Evolutionary conservation across 2,888 invertebrate species (phyloP).

Genomic region (Eristalis pertinax): DNA sequence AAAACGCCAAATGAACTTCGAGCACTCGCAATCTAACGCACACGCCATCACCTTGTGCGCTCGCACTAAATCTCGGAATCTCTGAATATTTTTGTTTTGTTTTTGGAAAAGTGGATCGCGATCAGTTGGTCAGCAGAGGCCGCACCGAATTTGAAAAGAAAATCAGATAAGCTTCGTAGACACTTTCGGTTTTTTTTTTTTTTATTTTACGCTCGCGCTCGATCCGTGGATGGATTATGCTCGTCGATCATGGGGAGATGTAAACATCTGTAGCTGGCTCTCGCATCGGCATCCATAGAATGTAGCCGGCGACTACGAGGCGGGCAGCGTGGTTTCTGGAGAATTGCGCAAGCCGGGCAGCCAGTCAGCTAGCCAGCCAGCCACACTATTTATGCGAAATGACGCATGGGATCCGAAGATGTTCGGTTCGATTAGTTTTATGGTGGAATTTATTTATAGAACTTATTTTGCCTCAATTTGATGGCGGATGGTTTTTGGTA

Average conservation of each 20-base stretch:
- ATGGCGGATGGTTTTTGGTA: neutral
- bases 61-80: neutral
- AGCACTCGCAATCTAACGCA: constrained; percentile 23
- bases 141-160: constrained; percentile 3
- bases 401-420: neutral
- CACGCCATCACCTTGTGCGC: neutral
- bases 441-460: neutral
- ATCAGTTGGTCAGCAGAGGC: constrained; percentile 45
- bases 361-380: neutral
- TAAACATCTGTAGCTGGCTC: constrained; percentile 37
- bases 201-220: constrained; percentile 14
- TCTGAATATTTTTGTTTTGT: neutral
- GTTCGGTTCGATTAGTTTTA: neutral
- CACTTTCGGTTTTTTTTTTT: constrained; percentile 22
- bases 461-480: neutral
- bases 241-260: constrained; percentile 35
- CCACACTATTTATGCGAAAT: neutral
- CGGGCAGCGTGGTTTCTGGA: neutral
- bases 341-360: neutral
- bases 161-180: constrained; percentile 11
- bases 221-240: constrained; percentile 22
- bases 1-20: neutral
- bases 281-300: neutral
- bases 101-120: constrained; percentile 47
- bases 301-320: neutral